Conservation (phyloP, 2,797 vertebrate species). For the Myotis planiceps region DNA sequence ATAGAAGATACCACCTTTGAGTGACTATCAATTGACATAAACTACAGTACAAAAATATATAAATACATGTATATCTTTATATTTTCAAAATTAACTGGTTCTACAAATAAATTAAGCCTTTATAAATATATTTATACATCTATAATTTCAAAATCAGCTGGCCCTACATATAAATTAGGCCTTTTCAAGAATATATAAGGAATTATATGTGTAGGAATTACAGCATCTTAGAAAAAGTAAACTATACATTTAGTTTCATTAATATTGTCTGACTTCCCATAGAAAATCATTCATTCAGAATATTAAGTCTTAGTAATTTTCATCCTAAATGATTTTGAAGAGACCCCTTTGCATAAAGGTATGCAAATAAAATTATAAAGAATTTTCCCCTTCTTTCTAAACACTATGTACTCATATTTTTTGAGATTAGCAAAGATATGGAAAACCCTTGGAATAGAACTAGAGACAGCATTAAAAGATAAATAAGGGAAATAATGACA, state of each 20-base stretch:
- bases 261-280: background rate
- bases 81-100: background rate
- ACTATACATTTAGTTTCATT: background rate
- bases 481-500: constrained; percentile 28
- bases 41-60: background rate
- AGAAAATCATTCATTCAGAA: background rate
- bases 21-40: background rate
- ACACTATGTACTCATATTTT: background rate
- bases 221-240: background rate
- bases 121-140: background rate
- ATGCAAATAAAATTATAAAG: background rate
- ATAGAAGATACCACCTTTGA: background rate
- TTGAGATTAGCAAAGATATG: background rate
- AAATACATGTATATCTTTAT: background rate
- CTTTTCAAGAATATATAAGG: background rate
- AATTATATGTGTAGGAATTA: background rate
- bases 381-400: background rate
- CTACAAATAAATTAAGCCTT: background rate
- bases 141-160: background rate
- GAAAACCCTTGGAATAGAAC: constrained; percentile 23
- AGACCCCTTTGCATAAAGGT: background rate
- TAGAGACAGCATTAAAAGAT: background rate
- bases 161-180: background rate
- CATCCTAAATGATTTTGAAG: background rate
- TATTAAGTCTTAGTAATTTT: background rate